A percentile compares a stretch with the other conserved stretches of the same genome.
These are phyloP conservation scores for Acrocyrtus sp. DNA, from an alignment of 2,888 invertebrate genomes.

Conservation along the genomic window DNA sequence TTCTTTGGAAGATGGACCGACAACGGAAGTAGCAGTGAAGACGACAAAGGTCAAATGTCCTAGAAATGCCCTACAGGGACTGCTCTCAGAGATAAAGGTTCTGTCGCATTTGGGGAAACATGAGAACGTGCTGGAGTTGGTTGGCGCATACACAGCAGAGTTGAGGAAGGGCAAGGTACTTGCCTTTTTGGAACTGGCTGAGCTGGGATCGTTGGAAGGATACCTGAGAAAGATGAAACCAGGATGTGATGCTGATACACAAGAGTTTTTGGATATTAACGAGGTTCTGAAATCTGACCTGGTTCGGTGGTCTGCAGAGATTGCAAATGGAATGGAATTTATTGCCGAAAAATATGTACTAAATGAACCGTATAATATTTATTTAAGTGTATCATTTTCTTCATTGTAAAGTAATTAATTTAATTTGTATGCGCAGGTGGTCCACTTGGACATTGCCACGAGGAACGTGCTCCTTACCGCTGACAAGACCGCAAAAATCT, in stretches of 20 bases:
- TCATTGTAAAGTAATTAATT: background rate
- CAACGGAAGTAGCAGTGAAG: background rate
- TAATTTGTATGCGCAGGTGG: background rate
- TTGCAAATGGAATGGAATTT: conserved; percentile 2
- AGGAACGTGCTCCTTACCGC: conserved; percentile 3
- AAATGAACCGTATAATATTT: background rate
- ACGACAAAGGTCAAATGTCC: background rate
- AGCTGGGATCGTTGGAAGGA: background rate
- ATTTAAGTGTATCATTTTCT: background rate
- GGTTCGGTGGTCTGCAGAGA: background rate
- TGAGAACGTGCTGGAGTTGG: background rate
- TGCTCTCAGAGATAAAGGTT: conserved; percentile 4
- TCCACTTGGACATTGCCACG: background rate
- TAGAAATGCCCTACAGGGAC: background rate
- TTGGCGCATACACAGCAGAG: conserved; percentile 7
- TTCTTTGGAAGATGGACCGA: background rate
- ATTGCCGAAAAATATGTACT: background rate
- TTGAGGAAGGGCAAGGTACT: background rate
- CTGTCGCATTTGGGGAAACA: background rate
- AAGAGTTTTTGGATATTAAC: too few relatives aligned
- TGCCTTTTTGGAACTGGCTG: background rate
- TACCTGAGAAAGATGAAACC: background rate
- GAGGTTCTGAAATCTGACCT: background rate
- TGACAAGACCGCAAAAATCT: background rate
- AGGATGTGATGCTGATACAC: background rate